Evolutionary conservation across 2,888 invertebrate genomes (phyloP).

Genomic region (Anticlea derivata): DNA sequence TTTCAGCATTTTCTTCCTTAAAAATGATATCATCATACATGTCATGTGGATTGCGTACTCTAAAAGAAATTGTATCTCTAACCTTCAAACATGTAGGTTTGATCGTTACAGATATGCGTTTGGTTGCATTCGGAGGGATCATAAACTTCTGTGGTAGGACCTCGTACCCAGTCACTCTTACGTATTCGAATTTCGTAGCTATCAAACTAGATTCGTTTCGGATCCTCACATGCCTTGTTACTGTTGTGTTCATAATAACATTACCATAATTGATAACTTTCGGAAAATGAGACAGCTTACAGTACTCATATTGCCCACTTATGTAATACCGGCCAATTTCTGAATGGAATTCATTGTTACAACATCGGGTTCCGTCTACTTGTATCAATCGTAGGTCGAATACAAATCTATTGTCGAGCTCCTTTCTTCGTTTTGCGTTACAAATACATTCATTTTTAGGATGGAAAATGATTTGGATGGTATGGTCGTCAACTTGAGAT

Average conservation of each 20-base stretch:
- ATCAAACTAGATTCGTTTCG: constrained; percentile 69
- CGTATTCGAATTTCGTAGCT: constrained; percentile 66
- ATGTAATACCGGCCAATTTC: constrained; percentile 81
- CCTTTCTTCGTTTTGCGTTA: constrained; percentile 54
- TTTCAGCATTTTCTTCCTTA: constrained; percentile 17
- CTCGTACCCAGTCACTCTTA: constrained; percentile 62
- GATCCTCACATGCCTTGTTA: constrained; percentile 64
- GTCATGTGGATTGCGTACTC: constrained; percentile 60
- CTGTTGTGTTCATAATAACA: constrained; percentile 60
- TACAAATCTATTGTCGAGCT: constrained; percentile 63
- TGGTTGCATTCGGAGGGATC: constrained; percentile 64
- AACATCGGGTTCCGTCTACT: constrained; percentile 64
- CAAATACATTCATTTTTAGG: constrained; percentile 71
- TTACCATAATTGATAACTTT: constrained; percentile 71
- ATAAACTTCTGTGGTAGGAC: constrained; percentile 63
- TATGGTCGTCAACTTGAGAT: constrained; percentile 45
- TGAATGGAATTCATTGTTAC: constrained; percentile 64
- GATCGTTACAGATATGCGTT: constrained; percentile 51
- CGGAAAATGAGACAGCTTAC: constrained; percentile 74
- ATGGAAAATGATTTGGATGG: constrained; percentile 60
- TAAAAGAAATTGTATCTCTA: constrained; percentile 51
- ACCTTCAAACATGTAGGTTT: constrained; percentile 61
- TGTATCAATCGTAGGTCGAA: constrained; percentile 69
- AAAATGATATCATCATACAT: constrained; percentile 26
- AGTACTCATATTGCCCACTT: constrained; percentile 81